Percentiles rank a stretch among this genome's conserved stretches.
Evolutionary conservation across 2,797 vertebrate genomes (phyloP).

Genomic region (Danio aesculapii): DNA sequence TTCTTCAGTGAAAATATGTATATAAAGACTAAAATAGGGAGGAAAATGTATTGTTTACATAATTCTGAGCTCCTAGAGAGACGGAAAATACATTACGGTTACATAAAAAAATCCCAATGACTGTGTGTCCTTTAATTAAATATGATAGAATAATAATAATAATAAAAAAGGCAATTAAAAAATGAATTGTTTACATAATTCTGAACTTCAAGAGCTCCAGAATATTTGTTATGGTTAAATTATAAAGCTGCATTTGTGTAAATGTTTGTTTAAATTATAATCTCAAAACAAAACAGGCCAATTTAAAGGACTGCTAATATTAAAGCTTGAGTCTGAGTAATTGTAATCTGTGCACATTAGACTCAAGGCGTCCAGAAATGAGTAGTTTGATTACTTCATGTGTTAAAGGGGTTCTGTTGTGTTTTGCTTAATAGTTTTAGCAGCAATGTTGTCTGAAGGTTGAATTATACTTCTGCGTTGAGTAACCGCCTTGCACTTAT

Average conservation of each 20-base stretch:
- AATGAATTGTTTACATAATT: slow-evolving; percentile 87
- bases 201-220: slow-evolving; percentile 81
- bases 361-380: slow-evolving; percentile 79
- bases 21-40: slow-evolving; percentile 79
- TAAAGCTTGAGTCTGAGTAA: slow-evolving; percentile 87
- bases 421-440: no score
- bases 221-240: slow-evolving; percentile 78
- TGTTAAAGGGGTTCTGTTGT: no score
- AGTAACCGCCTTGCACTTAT: no score
- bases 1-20: slow-evolving; percentile 72
- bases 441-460: no score
- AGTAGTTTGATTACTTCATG: no score
- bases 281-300: not conserved
- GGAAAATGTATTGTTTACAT: no score
- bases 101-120: no score
- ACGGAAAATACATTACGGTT: no score
- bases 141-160: no score
- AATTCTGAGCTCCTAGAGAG: no score
- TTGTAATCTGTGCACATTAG: slow-evolving; percentile 91
- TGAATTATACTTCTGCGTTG: no score
- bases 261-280: slow-evolving; percentile 77
- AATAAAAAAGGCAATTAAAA: slow-evolving; percentile 26
- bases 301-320: slow-evolving; percentile 87
- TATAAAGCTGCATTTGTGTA: slow-evolving; percentile 87
- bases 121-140: no score